phyloP scores from a whole-genome alignment of 2,888 invertebrate species.

The Papilio elwesi region DNA sequence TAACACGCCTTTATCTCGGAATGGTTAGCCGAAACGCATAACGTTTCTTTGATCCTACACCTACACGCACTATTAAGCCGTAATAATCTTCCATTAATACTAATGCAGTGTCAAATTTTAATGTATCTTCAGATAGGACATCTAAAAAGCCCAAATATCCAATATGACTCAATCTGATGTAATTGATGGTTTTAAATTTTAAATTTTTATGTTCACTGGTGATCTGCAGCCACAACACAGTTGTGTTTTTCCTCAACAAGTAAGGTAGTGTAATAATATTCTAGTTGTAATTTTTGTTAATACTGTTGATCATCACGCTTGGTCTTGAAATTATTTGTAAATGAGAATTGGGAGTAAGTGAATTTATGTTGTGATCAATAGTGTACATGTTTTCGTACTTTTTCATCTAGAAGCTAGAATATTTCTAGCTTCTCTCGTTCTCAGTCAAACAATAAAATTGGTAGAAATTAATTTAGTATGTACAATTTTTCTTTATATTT shows the following conservation, averaged over 20 bases:
- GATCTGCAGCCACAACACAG: conserved; percentile 42
- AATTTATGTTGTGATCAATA: no score
- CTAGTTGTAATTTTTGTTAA: no score
- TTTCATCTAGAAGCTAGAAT: no score
- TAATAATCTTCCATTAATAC: conserved; percentile 72
- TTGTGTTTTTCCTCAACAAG: conserved; percentile 3
- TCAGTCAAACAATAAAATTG: no score
- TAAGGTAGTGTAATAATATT: conserved; percentile 16
- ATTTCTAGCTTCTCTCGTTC: no score
- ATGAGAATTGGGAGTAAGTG: no score
- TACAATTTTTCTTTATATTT: not conserved
- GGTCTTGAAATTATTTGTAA: no score
- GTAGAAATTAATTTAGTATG: no score
- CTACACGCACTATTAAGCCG: conserved; percentile 72
- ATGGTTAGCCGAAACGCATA: conserved; percentile 74
- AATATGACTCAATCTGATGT: conserved; percentile 34
- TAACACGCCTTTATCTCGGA: conserved; percentile 77
- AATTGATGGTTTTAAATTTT: conserved; percentile 47
- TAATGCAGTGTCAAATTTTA: conserved; percentile 82
- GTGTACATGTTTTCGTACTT: no score
- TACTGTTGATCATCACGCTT: no score
- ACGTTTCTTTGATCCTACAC: conserved; percentile 80
- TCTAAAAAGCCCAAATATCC: conserved; percentile 58
- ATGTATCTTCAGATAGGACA: conserved; percentile 67
- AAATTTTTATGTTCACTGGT: conserved; percentile 64